Percentiles rank a stretch among this genome's conserved stretches.
These are phyloP conservation scores for Oscheius sp. DNA, from an alignment of 2,888 invertebrate genomes.

Conservation along the genomic window DNA sequence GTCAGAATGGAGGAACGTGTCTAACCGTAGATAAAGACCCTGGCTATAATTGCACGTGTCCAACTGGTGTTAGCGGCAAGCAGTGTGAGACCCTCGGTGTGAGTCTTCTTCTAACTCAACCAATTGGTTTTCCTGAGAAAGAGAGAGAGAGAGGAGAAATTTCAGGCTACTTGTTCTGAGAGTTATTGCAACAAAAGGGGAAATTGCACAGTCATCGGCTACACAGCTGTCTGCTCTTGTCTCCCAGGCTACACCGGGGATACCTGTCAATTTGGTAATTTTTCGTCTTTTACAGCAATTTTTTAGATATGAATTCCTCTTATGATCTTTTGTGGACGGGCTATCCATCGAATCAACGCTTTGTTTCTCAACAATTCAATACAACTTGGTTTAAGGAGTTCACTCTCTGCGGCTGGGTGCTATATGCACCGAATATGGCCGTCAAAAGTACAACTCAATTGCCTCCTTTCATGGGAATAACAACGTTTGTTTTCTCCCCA, in stretches of 20 bases:
- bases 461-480: conserved; percentile 24
- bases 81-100: conserved; percentile 17
- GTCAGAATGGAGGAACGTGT: conserved; percentile 23
- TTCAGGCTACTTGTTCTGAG: conserved; percentile 9
- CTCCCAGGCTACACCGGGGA: conserved; percentile 5
- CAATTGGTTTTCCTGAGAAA: background rate
- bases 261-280: conserved; percentile 4
- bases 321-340: conserved; percentile 24
- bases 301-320: conserved; percentile 14
- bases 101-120: background rate
- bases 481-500: background rate
- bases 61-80: background rate
- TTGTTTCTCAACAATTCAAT: conserved; percentile 16
- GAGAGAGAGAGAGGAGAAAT: background rate
- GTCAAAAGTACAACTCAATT: background rate
- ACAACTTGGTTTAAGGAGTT: conserved; percentile 21
- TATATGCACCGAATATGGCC: conserved; percentile 4
- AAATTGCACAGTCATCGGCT: background rate
- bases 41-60: conserved; percentile 19
- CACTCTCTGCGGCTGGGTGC: conserved; percentile 29
- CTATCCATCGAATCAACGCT: conserved; percentile 5
- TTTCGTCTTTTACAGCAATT: background rate
- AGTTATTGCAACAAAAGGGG: conserved; percentile 10
- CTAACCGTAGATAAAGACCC: conserved; percentile 2
- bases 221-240: conserved; percentile 2